These are phyloP conservation scores for Keiferia lycopersicella DNA, from an alignment of 2,888 invertebrate species.

Conservation along the genomic window DNA sequence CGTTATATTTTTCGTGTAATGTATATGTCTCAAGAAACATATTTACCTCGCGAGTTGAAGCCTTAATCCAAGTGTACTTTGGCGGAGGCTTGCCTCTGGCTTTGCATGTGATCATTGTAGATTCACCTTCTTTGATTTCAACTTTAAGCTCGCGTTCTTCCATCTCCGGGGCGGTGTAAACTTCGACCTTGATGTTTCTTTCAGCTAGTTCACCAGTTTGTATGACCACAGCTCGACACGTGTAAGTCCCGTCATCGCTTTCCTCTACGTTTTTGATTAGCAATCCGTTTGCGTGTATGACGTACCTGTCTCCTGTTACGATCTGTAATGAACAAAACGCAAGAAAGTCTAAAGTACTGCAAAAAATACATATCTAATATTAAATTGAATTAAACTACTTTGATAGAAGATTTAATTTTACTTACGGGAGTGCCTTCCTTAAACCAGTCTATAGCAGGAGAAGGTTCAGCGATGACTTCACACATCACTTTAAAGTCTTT, in stretches of 20 bases:
- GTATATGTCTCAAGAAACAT: too few relatives aligned
- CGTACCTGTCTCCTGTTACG: constrained; percentile 85
- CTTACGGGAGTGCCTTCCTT: constrained; percentile 86
- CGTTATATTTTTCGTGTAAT: too few relatives aligned
- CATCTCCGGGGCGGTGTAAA: constrained; percentile 88
- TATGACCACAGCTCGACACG: constrained; percentile 92
- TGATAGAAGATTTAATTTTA: constrained; percentile 22
- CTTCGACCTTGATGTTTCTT: constrained; percentile 90
- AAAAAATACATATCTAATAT: too few relatives aligned
- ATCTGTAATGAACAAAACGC: constrained; percentile 69
- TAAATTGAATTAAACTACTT: too few relatives aligned
- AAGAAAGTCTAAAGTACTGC: too few relatives aligned
- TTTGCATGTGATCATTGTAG: constrained; percentile 87
- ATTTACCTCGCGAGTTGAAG: constrained; percentile 82
- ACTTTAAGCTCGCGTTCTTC: constrained; percentile 81
- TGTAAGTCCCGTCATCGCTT: constrained; percentile 92
- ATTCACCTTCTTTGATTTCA: constrained; percentile 90
- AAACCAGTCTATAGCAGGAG: constrained; percentile 93
- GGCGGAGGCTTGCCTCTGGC: constrained; percentile 93
- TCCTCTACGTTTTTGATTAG: constrained; percentile 89
- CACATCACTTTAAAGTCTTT: constrained; percentile 90
- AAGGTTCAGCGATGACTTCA: constrained; percentile 91
- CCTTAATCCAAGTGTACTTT: constrained; percentile 91
- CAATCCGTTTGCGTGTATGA: constrained; percentile 88
- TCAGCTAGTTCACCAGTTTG: constrained; percentile 90